Base-by-base conservation (phyloP, 2,797 vertebrate genomes). In the Neosilurus mollespiculum region DNA sequence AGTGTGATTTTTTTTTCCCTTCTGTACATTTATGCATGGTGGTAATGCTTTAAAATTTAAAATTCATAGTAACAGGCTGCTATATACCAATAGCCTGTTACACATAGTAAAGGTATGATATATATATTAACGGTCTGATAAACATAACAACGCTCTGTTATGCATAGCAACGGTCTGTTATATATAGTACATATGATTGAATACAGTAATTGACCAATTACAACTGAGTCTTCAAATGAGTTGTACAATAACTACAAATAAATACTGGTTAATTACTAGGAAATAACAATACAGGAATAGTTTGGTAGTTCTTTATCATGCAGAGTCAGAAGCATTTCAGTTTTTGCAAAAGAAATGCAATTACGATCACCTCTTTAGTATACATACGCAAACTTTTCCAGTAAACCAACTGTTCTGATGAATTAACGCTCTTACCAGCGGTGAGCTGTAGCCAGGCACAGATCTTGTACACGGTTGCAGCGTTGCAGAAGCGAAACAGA, bases 381-480 rank as follows among this genome's bases (percentile, higher is more conserved):
- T 1, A 51, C 20, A 43, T 26, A 51, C 20, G n/a, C 37, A 72
- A 15, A 53, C n/a, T 56, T 18, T 56, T 56, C 14, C 6, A 37
- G 18, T 37, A 34, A 37, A 20, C 30, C 66, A 5, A 10, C 0
- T 0, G 4, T 4, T n/a, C 20, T 10, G 37, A n/a, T 1, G 4
- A 8, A 5, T 24, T 22, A 2, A 1, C n/a, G 6, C 15, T 24
- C 80, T 85, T 81, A 95, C 96, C 95, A 84, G 95, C 94, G 0
- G 93, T 95, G 51, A 96, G 93, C 87, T 96, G 96, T 80, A 96
- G 91, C 96, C 96, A 96, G 14, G 93, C 96, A 0, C 94, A 96
- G 87, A 95, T 94, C 89, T 96, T 96, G 88, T 95, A 96, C 84
- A 96, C 94, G 0, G 95, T 95, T 12, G 95, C 94, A 0, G 94